Evolutionary conservation across 2,797 vertebrate species (phyloP).

Genomic region (Pangasius macronema): DNA sequence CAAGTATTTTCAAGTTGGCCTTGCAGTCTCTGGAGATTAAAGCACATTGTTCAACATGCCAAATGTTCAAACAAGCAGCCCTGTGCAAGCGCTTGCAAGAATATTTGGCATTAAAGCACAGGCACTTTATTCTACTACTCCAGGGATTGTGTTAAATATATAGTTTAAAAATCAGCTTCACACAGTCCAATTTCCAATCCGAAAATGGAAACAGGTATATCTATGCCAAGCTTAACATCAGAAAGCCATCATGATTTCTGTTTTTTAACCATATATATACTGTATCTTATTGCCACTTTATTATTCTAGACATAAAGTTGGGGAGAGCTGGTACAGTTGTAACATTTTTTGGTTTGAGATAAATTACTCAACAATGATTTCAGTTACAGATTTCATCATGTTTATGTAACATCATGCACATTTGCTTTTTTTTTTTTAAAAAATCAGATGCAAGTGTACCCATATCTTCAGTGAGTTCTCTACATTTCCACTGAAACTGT

Average conservation of each 20-base stretch:
- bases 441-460: no score
- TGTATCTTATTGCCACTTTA: no score
- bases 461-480: no score
- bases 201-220: neutral
- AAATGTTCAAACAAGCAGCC: neutral
- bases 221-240: slow-evolving; percentile 10
- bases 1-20: neutral
- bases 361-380: neutral
- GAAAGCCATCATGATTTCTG: neutral
- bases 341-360: no score
- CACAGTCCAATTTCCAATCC: neutral
- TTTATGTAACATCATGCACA: no score
- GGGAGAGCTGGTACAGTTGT: neutral
- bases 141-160: neutral
- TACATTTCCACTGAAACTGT: no score
- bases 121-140: neutral
- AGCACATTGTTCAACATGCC: neutral
- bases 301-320: neutral
- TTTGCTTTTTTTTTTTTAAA: no score
- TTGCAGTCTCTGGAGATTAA: neutral
- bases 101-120: neutral
- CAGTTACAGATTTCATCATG: no score
- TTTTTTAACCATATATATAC: neutral
- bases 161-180: neutral
- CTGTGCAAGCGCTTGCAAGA: neutral